Evolutionary conservation across 2,888 invertebrate species (phyloP).

Genomic region (Campaea margaritaria): DNA sequence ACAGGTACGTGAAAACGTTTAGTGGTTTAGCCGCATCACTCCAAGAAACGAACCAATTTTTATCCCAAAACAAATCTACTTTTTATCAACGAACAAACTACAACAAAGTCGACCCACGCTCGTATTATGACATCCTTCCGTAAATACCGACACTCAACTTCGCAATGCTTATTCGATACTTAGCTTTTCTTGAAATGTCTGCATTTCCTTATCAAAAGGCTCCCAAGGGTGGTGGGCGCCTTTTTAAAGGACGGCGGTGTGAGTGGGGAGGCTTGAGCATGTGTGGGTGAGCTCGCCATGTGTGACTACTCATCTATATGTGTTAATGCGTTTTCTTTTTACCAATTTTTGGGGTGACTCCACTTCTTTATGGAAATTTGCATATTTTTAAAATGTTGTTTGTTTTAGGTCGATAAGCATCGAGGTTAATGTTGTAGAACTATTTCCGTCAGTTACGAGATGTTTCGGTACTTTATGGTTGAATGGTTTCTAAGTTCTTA

Average conservation of each 20-base stretch:
- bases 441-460: conserved; percentile 21
- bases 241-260: conserved; percentile 64
- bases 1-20: too few species aligned
- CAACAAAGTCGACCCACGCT: conserved; percentile 41
- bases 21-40: neutral
- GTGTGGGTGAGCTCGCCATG: conserved; percentile 64
- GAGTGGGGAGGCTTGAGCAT: conserved; percentile 48
- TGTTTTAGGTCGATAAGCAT: conserved; percentile 29
- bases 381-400: conserved; percentile 37
- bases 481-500: conserved; percentile 14
- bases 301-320: conserved; percentile 83
- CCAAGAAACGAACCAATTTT: conserved; percentile 4
- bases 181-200: conserved; percentile 84
- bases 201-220: conserved; percentile 85
- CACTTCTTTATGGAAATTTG: conserved; percentile 40
- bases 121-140: conserved; percentile 67
- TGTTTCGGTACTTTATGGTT: conserved; percentile 18
- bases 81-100: conserved; percentile 39
- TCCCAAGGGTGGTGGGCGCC: conserved; percentile 66
- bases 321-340: conserved; percentile 86
- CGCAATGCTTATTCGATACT: conserved; percentile 78
- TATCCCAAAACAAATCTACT: conserved; percentile 21
- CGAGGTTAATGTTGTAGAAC: conserved; percentile 25
- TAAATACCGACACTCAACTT: conserved; percentile 67
- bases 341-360: conserved; percentile 80